Evolutionary conservation across 2,888 invertebrate genomes (phyloP).

Genomic region (Eretmocerus hayati): DNA sequence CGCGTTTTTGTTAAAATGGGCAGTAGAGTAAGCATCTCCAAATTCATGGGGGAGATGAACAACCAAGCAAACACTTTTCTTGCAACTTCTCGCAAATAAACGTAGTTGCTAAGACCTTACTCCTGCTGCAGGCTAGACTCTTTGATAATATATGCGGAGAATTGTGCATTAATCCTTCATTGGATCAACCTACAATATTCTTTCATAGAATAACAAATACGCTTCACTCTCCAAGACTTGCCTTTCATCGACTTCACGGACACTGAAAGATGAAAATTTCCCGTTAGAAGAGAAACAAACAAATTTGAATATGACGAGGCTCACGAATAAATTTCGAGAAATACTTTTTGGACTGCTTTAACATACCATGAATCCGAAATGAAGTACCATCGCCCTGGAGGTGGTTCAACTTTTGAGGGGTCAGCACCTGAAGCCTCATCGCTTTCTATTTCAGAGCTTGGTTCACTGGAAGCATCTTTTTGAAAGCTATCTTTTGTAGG

Average conservation of each 20-base stretch:
- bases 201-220: constrained; percentile 93
- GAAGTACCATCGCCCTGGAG: constrained; percentile 84
- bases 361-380: constrained; percentile 74
- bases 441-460: constrained; percentile 47
- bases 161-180: too few species aligned
- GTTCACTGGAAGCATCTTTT: constrained; percentile 29
- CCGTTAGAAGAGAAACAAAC: too few species aligned
- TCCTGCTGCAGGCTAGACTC: too few species aligned
- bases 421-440: constrained; percentile 43
- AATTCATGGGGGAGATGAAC: too few species aligned
- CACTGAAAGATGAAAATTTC: constrained; percentile 44
- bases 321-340: background rate
- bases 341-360: background rate
- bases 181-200: constrained; percentile 62
- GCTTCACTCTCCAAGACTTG: constrained; percentile 82
- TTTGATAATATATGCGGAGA: too few species aligned
- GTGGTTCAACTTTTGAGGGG: constrained; percentile 46
- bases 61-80: too few species aligned
- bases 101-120: too few species aligned
- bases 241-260: constrained; percentile 72
- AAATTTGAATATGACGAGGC: too few species aligned
- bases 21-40: too few species aligned
- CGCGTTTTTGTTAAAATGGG: too few species aligned
- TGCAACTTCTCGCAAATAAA: too few species aligned
- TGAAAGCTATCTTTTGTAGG: constrained; percentile 48